Base-by-base conservation (phyloP, 2,888 invertebrate species). In the Plusia festucae region DNA sequence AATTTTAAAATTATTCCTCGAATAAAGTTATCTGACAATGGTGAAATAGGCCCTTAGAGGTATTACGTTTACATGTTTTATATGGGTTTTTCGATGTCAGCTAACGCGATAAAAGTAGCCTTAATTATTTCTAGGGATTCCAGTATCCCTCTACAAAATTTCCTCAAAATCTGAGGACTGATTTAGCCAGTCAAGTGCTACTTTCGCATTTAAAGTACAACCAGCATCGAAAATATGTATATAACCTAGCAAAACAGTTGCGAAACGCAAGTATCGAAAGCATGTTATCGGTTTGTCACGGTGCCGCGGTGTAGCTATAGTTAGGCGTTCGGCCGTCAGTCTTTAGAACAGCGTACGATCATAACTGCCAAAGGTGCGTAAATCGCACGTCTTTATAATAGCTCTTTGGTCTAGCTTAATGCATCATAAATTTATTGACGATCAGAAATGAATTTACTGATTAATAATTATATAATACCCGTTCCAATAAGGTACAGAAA, bases 341-440 rank as follows among this genome's bases (percentile, higher is more conserved):
- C 9, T 18, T 2, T 4, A 0, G 9, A 4, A 11, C 18, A 20
- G 18, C 20, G 46, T 20, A 2, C 40, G n/a, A 40, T 40, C 46
- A 11, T 18, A 18, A 49, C 46, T 18, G 46, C 20, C 46, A 49
- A 49, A 49, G 18, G 18, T 49, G 46, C 46, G 46, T 49, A 49
- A 20, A 49, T 49, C 20, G 2, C 46, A 46, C 46, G 46, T 46
- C 46, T 18, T 18, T 18, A 18, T 46, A 46, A 46, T 2, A 18
- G 46, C 8, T n/a, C n/a, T 7, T 16, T 49, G 0, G 9, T 18
- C 18, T 49, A 1, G n/a, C 7, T 20, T 49, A 49, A 40, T 40
- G 40, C 40, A 40, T 40, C 40, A 40, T 40, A 40, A 40, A 40
- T 40, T 40, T 40, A 40, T 40, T n/a, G 15, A 40, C 40, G 6